Base-by-base conservation (phyloP, 2,888 invertebrate genomes). In the Dichetophora obliterata region DNA sequence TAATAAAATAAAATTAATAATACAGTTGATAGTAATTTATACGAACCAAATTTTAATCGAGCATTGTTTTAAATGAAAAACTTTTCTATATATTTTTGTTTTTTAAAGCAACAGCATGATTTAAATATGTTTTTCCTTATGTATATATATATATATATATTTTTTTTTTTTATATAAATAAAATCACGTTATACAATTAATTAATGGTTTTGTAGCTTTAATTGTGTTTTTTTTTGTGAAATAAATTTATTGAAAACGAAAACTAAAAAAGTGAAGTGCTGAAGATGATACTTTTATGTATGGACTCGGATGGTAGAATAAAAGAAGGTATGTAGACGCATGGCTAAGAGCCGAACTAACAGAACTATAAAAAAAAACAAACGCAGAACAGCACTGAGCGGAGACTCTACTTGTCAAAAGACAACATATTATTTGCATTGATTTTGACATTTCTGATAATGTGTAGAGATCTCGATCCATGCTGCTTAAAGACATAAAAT, bases 31-130 rank as follows among this genome's bases (percentile, higher is more conserved):
- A n/a, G n/a, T n/a, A n/a, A n/a, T n/a, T 59, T 54, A 19, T 19
- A 54, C 11, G 11, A 54, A 24, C 9, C 19, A 19, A 54, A 54
- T 1, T 19, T 16, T 16, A 59, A 59, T 22, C 5, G 27, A 59
- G 27, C n/a, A 19, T 27, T 27, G 16, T 14, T 14, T 27, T 24
- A 59, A 24, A 4, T 59, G 0, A 59, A 59, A 8, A 19, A 59
- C 5, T 59, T 27, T 59, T 59, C 9, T 57, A 8, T 11, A 57
- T 57, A 8, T 57, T 5, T n/a, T 61, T 57, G 6, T 57, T 5
- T n/a, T 61, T 37, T 34, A 72, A 72, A 61, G 72, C 72, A 72
- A 72, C 34, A 72, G 72, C 72, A 72, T 61, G 72, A 72, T 43
- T 43, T 72, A n/a, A 11, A 43, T 43, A 43, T 43, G n/a, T 72